Conservation (phyloP, 2,113 vertebrate genomes). For the Malurus cyaneus region DNA sequence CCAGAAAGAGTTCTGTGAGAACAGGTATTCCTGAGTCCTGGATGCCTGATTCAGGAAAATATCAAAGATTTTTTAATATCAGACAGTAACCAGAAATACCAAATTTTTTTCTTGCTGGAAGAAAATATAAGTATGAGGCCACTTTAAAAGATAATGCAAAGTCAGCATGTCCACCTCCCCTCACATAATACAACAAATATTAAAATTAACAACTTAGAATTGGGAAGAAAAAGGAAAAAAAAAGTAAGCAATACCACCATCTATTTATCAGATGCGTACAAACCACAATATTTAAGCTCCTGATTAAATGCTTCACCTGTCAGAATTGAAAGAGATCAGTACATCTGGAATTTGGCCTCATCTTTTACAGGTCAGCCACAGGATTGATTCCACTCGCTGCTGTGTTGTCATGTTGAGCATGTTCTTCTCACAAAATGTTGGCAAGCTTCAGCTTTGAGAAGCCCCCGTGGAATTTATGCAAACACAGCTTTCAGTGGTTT, state of each 20-base stretch:
- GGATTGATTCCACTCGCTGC: neutral
- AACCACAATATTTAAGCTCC: neutral
- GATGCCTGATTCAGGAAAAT: neutral
- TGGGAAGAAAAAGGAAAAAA: neutral
- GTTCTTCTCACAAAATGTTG: neutral
- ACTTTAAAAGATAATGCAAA: neutral
- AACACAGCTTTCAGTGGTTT: neutral
- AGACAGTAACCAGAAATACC: neutral
- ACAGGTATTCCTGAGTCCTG: neutral
- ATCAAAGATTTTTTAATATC: neutral
- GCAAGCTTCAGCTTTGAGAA: neutral
- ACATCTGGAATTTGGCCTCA: neutral
- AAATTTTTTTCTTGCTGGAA: neutral
- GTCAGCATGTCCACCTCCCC: neutral
- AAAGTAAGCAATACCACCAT: neutral
- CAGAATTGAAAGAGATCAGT: neutral
- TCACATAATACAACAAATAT: neutral
- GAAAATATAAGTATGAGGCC: neutral
- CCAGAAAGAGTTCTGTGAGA: neutral
- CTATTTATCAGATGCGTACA: neutral
- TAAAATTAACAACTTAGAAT: neutral
- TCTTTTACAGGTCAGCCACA: constrained; percentile 4
- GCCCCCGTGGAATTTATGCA: neutral
- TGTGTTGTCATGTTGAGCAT: neutral
- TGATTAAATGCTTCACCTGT: neutral